A percentile compares a stretch with the other conserved stretches of the same genome.
These are phyloP conservation scores for Smittia sp. DNA, from an alignment of 2,888 invertebrate genomes.

Conservation along the genomic window DNA sequence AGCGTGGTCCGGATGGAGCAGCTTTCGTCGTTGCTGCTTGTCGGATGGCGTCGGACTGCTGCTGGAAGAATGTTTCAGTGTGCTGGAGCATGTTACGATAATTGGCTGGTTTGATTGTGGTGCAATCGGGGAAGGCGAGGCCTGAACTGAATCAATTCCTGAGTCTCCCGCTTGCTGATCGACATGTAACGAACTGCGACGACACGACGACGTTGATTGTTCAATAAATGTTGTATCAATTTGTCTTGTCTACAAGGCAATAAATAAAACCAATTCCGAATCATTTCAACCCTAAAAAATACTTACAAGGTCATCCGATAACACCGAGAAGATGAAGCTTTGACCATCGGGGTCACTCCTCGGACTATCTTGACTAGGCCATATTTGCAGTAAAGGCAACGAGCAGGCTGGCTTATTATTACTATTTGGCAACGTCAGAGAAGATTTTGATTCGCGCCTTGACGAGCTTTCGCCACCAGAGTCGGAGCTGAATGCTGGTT, in stretches of 20 bases:
- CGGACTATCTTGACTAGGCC: slow-evolving; percentile 71
- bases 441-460: slow-evolving; percentile 49
- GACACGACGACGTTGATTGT: slow-evolving; percentile 39
- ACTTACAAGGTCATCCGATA: slow-evolving; percentile 48
- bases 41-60: slow-evolving; percentile 47
- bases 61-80: slow-evolving; percentile 28
- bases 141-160: slow-evolving; percentile 71
- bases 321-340: slow-evolving; percentile 64
- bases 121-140: slow-evolving; percentile 58
- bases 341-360: slow-evolving; percentile 66
- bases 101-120: slow-evolving; percentile 46
- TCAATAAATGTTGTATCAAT: slow-evolving; percentile 33
- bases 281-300: too few relatives aligned
- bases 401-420: slow-evolving; percentile 57
- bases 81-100: slow-evolving; percentile 28
- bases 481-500: slow-evolving; percentile 54
- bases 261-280: neutral
- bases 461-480: slow-evolving; percentile 57
- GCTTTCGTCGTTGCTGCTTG: slow-evolving; percentile 56
- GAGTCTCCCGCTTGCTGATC: slow-evolving; percentile 61
- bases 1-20: slow-evolving; percentile 70
- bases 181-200: slow-evolving; percentile 53
- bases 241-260: slow-evolving; percentile 8
- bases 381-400: slow-evolving; percentile 62
- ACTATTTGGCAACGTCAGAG: slow-evolving; percentile 42